phyloP scores from a whole-genome alignment of 2,113 vertebrate species.

The Corythornis madagascariensis region DNA sequence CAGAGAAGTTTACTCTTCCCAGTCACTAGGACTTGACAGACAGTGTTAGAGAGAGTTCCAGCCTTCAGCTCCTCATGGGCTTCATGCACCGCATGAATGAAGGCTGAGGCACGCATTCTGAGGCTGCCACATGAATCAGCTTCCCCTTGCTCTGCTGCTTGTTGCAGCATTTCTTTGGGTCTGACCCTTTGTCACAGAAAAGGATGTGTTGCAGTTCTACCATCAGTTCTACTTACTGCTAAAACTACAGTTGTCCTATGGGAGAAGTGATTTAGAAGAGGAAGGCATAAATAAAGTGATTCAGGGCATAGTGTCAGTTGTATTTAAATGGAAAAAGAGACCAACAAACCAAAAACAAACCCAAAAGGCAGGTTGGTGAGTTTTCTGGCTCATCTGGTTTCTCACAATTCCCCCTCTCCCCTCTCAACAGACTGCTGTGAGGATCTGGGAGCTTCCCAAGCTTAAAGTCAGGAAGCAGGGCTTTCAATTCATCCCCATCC shows the following conservation, averaged over 20 bases:
- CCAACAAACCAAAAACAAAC: not conserved
- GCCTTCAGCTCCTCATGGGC: not conserved
- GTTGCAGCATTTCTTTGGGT: not conserved
- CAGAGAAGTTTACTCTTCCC: not conserved
- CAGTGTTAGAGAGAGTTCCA: not conserved
- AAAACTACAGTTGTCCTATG: not conserved
- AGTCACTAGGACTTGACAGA: not conserved
- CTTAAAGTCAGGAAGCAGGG: not conserved
- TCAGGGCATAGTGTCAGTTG: not conserved
- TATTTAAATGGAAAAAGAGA: not conserved
- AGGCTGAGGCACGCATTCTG: not conserved
- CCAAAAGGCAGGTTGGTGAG: not conserved
- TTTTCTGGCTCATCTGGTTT: not conserved
- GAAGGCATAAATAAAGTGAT: not conserved
- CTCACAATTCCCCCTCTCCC: not conserved
- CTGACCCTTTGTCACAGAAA: not conserved
- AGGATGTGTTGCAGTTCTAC: not conserved
- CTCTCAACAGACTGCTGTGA: not conserved
- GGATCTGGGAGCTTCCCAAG: not conserved
- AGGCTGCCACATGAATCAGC: not conserved
- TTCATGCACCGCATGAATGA: not conserved
- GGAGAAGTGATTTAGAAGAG: not conserved
- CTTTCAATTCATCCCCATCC: not conserved
- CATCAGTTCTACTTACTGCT: not conserved
- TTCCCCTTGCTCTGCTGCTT: not conserved